Evolutionary conservation across 2,113 vertebrate species (phyloP).

Genomic region (Anser cygnoides): DNA sequence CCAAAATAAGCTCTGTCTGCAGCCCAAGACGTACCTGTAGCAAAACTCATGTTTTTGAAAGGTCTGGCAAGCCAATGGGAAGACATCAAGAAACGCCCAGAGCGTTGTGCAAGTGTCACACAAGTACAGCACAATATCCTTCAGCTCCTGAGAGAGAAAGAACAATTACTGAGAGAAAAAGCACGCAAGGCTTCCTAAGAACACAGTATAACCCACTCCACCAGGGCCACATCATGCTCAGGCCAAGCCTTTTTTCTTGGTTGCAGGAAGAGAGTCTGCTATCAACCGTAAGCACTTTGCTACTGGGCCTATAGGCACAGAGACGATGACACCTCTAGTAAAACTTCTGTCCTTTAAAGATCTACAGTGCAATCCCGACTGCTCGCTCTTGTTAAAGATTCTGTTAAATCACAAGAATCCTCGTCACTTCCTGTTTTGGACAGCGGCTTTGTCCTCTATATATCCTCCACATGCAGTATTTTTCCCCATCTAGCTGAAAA

Average conservation of each 20-base stretch:
- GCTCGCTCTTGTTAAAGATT: not conserved
- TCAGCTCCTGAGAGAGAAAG: constrained; percentile 82
- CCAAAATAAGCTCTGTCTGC: not conserved
- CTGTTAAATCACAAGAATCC: not conserved
- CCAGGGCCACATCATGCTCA: not conserved
- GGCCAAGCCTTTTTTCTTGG: not conserved
- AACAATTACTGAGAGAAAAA: not conserved
- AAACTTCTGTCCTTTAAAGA: not conserved
- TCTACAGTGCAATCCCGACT: not conserved
- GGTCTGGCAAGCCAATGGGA: constrained; percentile 86
- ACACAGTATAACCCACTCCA: not conserved
- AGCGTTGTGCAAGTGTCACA: constrained; percentile 93
- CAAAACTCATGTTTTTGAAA: constrained; percentile 91
- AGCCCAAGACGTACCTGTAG: constrained; percentile 79
- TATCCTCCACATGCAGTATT: not conserved
- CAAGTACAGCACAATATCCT: constrained; percentile 88
- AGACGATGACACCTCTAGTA: not conserved
- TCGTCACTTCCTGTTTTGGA: not conserved
- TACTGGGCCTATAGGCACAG: not conserved
- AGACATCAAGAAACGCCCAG: constrained; percentile 93
- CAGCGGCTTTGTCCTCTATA: not conserved
- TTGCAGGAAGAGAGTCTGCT: not conserved
- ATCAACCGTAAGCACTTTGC: not conserved
- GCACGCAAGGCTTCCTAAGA: not conserved
- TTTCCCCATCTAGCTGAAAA: not conserved